A percentile compares a stretch with the other conserved stretches of the same genome.
Evolutionary conservation across 2,888 invertebrate genomes (phyloP).

Genomic region (Aplocera efformata): DNA sequence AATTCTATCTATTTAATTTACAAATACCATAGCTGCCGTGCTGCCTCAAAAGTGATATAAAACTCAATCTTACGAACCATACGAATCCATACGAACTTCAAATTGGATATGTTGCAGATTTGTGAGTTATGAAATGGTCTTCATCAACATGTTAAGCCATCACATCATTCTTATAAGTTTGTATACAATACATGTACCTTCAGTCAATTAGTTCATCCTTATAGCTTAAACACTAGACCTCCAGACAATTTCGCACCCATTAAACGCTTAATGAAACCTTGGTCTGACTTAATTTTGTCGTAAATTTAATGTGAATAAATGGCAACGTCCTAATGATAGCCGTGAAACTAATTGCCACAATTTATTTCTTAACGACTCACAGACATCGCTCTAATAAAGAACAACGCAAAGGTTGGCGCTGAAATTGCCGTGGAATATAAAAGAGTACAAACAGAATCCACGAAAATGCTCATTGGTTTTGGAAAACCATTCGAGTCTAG

Average conservation of each 20-base stretch:
- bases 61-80: too few relatives aligned
- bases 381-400: conserved; percentile 95
- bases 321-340: conserved; percentile 49
- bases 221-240: conserved; percentile 6
- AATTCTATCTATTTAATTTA: too few relatives aligned
- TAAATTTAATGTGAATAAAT: conserved; percentile 55
- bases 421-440: conserved; percentile 86
- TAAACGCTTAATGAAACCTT: conserved; percentile 51
- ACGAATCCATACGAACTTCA: too few relatives aligned
- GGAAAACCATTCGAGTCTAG: conserved; percentile 34
- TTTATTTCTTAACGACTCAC: conserved; percentile 60
- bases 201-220: conserved; percentile 7
- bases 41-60: too few relatives aligned
- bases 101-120: too few relatives aligned
- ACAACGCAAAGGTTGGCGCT: conserved; percentile 93
- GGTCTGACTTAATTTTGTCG: conserved; percentile 41
- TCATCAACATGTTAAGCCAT: too few relatives aligned
- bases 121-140: too few relatives aligned
- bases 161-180: neutral
- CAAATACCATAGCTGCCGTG: too few relatives aligned
- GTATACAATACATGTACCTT: conserved; percentile 5
- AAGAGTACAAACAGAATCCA: conserved; percentile 57
- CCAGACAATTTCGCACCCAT: conserved; percentile 39
- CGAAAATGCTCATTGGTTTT: conserved; percentile 38
- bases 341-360: conserved; percentile 57